These are phyloP conservation scores for Petrocephalus schoutedeni DNA, from an alignment of 2,797 vertebrate genomes.

Conservation along the genomic window DNA sequence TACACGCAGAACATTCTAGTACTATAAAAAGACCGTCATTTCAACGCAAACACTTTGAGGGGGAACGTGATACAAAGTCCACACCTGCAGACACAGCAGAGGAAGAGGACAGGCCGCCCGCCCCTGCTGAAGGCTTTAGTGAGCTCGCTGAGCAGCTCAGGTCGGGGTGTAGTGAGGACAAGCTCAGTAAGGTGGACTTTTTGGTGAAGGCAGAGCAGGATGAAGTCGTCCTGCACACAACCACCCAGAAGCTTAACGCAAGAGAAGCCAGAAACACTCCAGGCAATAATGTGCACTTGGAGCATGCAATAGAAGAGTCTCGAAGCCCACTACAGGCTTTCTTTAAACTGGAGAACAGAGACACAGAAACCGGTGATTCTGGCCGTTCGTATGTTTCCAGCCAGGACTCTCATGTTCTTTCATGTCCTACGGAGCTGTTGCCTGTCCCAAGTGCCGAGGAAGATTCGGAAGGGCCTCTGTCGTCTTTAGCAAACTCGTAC, in stretches of 20 bases:
- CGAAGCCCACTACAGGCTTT: slow-evolving; percentile 48
- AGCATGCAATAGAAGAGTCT: slow-evolving; percentile 41
- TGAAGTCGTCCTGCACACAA: slow-evolving; percentile 33
- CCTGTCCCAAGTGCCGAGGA: slow-evolving; percentile 57
- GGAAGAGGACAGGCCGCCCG: slow-evolving; percentile 16
- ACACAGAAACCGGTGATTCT: slow-evolving; percentile 36
- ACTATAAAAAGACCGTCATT: slow-evolving; percentile 32
- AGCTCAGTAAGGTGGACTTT: slow-evolving; percentile 35
- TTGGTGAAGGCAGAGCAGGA: slow-evolving; percentile 56
- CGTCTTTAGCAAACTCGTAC: slow-evolving; percentile 35
- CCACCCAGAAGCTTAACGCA: slow-evolving; percentile 32
- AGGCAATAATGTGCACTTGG: slow-evolving; percentile 23
- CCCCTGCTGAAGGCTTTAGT: slow-evolving; percentile 21
- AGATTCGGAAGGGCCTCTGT: slow-evolving; percentile 43
- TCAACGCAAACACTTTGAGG: slow-evolving; percentile 35
- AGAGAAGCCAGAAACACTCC: slow-evolving; percentile 25
- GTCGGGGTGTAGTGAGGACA: slow-evolving; percentile 19
- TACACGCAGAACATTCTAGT: slow-evolving; percentile 31
- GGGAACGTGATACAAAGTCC: slow-evolving; percentile 16
- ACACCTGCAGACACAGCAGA: slow-evolving; percentile 9
- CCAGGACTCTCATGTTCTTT: slow-evolving; percentile 42
- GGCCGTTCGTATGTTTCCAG: slow-evolving; percentile 50
- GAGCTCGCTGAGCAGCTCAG: background rate
- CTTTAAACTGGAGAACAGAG: slow-evolving; percentile 42
- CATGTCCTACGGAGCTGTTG: slow-evolving; percentile 49